phyloP scores from a whole-genome alignment of 2,888 invertebrate genomes.

The Omphaloscelis lunosa region DNA sequence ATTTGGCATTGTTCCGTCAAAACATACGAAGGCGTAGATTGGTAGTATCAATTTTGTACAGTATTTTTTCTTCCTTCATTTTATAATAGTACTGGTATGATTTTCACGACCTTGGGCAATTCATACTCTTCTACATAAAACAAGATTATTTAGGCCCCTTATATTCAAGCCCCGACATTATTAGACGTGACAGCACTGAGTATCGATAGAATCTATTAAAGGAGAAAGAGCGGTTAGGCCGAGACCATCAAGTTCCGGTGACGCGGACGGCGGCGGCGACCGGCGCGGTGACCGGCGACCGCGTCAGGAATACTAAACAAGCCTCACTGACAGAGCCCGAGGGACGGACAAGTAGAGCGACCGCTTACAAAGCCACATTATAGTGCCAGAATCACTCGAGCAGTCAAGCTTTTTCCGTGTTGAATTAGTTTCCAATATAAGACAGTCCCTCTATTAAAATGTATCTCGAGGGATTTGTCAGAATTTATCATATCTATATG shows the following conservation, averaged over 20 bases:
- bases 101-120: not conserved
- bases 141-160: constrained; percentile 32
- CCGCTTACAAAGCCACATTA: constrained; percentile 59
- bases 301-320: constrained; percentile 80
- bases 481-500: not conserved
- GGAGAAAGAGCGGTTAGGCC: constrained; percentile 79
- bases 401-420: constrained; percentile 27
- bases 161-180: constrained; percentile 30
- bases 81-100: not conserved
- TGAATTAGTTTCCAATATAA: constrained; percentile 17
- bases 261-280: constrained; percentile 73
- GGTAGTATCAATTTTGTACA: not conserved
- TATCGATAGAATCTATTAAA: constrained; percentile 79
- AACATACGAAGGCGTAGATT: not conserved
- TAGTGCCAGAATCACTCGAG: constrained; percentile 26
- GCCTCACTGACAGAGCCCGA: constrained; percentile 65
- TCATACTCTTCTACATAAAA: not conserved
- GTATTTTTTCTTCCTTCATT: not conserved
- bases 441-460: not conserved
- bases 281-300: constrained; percentile 66
- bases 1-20: constrained; percentile 44
- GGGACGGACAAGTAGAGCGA: constrained; percentile 73
- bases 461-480: not conserved
- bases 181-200: constrained; percentile 69
- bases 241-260: constrained; percentile 81